A percentile compares a stretch with the other conserved stretches of the same genome.
Evolutionary conservation across 1,140 invertebrate species (phyloP).

Genomic region (Dinoponera quadriceps): DNA sequence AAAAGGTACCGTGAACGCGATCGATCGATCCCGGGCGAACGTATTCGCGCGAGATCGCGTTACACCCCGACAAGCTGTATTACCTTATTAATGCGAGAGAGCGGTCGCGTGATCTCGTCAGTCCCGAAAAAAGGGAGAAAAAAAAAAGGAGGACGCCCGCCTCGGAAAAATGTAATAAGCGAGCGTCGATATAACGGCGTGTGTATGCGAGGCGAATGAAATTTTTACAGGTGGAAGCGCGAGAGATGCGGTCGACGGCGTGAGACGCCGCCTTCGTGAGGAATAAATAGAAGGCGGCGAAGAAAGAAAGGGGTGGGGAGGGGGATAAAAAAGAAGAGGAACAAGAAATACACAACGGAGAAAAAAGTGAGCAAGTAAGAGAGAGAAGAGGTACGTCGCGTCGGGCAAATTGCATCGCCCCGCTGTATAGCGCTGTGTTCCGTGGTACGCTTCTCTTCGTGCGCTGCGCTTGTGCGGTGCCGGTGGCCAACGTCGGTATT

Average conservation of each 20-base stretch:
- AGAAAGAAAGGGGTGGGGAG: slow-evolving; percentile 9
- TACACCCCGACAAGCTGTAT: slow-evolving; percentile 12
- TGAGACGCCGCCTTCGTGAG: slow-evolving; percentile 35
- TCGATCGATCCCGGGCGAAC: not conserved
- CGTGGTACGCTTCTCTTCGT: slow-evolving; percentile 31
- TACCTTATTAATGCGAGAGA: slow-evolving; percentile 6
- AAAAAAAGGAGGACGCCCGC: not conserved
- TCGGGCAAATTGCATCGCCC: slow-evolving; percentile 50
- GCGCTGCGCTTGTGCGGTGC: not conserved
- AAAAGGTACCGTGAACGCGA: not conserved
- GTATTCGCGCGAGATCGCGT: slow-evolving; percentile 18
- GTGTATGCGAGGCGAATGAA: slow-evolving; percentile 38
- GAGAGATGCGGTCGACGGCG: slow-evolving; percentile 40
- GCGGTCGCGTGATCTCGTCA: not conserved
- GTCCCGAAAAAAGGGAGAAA: too few relatives aligned
- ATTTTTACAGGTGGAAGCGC: slow-evolving; percentile 43
- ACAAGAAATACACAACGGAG: not conserved
- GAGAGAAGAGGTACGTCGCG: slow-evolving; percentile 27
- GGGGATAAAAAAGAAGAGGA: not conserved
- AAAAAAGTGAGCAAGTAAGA: not conserved
- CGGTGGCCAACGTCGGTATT: slow-evolving; percentile 21
- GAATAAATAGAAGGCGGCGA: slow-evolving; percentile 48
- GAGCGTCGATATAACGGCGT: slow-evolving; percentile 39
- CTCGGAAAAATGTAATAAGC: slow-evolving; percentile 22
- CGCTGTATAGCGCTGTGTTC: slow-evolving; percentile 42